Evolutionary conservation across 1,140 invertebrate genomes (phyloP).

Genomic region (Ylistrum balloti): DNA sequence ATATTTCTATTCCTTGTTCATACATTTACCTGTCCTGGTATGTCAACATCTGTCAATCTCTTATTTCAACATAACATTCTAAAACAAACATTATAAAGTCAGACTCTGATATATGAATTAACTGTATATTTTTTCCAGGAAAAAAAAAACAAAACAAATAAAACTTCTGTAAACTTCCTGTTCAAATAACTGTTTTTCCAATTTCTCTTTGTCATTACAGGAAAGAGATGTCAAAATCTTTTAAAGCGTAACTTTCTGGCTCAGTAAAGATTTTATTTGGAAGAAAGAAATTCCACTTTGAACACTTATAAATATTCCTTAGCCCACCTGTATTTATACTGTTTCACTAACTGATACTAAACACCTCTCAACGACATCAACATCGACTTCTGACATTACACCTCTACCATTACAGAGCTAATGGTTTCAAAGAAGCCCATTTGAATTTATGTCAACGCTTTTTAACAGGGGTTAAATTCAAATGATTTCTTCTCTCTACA

Average conservation of each 20-base stretch:
- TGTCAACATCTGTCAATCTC: not conserved
- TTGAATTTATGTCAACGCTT: not conserved
- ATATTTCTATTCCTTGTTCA: not conserved
- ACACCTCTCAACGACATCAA: not conserved
- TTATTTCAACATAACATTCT: not conserved
- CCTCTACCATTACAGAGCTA: not conserved
- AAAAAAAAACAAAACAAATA: no score
- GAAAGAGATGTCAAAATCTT: no score
- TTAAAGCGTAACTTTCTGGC: no score
- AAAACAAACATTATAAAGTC: not conserved
- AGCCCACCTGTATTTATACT: not conserved
- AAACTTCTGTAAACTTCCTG: no score
- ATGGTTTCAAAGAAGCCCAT: not conserved
- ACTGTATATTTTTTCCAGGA: no score
- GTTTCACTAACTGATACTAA: no score
- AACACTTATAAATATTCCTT: not conserved
- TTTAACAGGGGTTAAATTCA: not conserved
- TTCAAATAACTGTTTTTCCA: no score
- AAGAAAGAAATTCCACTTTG: no score
- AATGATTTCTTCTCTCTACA: conserved; percentile 11
- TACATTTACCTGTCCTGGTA: not conserved
- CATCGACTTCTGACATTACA: not conserved
- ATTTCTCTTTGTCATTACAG: no score
- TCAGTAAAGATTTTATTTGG: no score
- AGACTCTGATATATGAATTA: no score